Percentiles rank a stretch among this genome's conserved stretches.
phyloP scores from a whole-genome alignment of 2,113 vertebrate species.

The Epinephelus fuscoguttatus region DNA sequence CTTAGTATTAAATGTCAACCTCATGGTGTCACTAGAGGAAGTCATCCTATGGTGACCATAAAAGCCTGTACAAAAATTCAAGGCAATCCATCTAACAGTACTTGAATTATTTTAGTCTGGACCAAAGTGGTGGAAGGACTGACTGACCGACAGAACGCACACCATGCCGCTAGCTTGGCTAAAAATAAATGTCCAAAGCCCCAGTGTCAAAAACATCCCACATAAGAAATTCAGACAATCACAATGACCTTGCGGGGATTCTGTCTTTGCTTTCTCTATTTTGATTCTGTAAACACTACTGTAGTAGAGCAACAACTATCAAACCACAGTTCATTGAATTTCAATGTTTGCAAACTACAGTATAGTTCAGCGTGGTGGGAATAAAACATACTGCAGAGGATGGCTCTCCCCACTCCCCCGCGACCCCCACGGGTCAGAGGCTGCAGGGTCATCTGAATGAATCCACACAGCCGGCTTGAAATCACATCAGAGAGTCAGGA shows the following conservation, averaged over 20 bases:
- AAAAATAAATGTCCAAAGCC: background rate
- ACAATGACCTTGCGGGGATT: background rate
- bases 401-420: background rate
- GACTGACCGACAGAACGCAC: background rate
- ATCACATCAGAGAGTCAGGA: conserved; percentile 67
- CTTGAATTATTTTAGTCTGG: background rate
- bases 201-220: background rate
- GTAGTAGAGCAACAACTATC: background rate
- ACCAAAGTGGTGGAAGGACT: background rate
- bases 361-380: background rate
- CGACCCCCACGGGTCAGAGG: conserved; percentile 50
- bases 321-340: conserved; percentile 25
- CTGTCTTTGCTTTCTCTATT: background rate
- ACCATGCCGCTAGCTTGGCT: background rate
- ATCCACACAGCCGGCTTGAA: conserved; percentile 66
- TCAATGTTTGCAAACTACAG: conserved; percentile 1
- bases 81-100: background rate
- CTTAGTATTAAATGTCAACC: background rate
- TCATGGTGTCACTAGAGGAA: background rate
- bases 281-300: background rate
- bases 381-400: background rate
- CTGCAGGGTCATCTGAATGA: conserved; percentile 62
- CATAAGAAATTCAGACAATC: background rate
- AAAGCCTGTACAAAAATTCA: background rate
- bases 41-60: background rate